Base-by-base conservation (phyloP, 64 coral and sea anemone genomes). In the Orbicella faveolata region DNA sequence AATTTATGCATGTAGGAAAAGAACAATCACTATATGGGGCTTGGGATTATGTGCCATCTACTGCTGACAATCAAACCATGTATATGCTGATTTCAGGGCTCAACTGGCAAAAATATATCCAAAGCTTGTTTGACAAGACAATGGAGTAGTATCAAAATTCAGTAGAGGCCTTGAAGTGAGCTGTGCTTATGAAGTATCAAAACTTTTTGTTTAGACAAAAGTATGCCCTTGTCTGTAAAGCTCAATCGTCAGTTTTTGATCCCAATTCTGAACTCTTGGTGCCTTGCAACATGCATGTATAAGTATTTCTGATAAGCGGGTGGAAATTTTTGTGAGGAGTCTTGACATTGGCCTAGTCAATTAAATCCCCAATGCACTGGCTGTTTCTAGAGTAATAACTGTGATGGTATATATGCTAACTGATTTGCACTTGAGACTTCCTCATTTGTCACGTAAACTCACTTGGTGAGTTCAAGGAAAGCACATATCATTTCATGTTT, bases 391-490 rank as follows among this genome's bases (percentile, higher is more conserved):
- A 41, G 4, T 4, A 41, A 41, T 41, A 41, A 41, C 39, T 41
- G 39, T 41, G 39, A 41, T 41, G 2, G 39, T 41, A 41, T 41
- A 2, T 41, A 41, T 41, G 39, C 2, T 41, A 41, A 41, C 39
- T 41, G 39, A 41, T 41, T 41, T 41, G 39, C 39, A 41, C 2
- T 41, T 41, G 39, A 41, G 39, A 41, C 25, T 34, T 36, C 62
- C 57, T 17, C 79, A 83, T 41, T 15, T 83, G 20, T 63, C 21
- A 26, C 30, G 16, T 62, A 83, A 65, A 11, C 80, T 0, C 34
- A 67, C 63, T 62, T 83, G 80, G 80, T 30, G 30, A 30, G 30
- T 65, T 83, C n/a, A 83, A 83, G 64, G 80, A 83, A 9, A 83
- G 63, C 34, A 67, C 55, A 63, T 34, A 83, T 83, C 39, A 83